Conservation (phyloP, 2,113 vertebrate species). For the Phodopus roborovskii region DNA sequence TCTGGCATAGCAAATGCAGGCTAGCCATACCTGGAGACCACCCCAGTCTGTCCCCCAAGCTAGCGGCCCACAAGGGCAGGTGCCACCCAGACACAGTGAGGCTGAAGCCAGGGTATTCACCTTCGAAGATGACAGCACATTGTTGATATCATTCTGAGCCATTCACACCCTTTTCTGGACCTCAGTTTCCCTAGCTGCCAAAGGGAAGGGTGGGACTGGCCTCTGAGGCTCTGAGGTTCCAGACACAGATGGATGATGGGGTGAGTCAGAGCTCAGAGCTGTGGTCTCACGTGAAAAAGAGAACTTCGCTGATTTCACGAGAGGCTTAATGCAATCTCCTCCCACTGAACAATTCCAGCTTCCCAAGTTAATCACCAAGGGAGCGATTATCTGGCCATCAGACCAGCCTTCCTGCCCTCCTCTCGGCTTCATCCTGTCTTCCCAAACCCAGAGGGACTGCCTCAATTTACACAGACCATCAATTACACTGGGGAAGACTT, state of each 20-base stretch:
- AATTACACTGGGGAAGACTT: neutral
- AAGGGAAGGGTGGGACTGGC: neutral
- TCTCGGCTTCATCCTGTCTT: neutral
- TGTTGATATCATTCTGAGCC: too few species aligned
- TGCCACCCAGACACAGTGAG: neutral
- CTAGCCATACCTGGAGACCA: neutral
- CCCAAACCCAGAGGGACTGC: neutral
- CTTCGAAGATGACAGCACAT: neutral
- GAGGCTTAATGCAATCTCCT: neutral
- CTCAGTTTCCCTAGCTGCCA: neutral
- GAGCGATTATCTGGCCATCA: neutral
- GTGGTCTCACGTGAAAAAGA: fast-evolving
- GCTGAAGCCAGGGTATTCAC: neutral
- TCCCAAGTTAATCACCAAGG: neutral
- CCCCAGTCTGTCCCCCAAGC: fast-evolving
- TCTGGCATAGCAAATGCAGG: too few species aligned
- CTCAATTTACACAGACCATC: neutral
- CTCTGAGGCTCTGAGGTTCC: neutral
- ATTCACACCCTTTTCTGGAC: neutral
- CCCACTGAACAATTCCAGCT: neutral
- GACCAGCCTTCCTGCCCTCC: neutral
- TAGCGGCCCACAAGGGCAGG: fast-evolving
- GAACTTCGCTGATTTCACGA: neutral
- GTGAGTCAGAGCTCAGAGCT: neutral
- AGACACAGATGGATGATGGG: neutral